Evolutionary conservation across 2,113 vertebrate genomes (phyloP).

Genomic region (Microtus richardsoni): DNA sequence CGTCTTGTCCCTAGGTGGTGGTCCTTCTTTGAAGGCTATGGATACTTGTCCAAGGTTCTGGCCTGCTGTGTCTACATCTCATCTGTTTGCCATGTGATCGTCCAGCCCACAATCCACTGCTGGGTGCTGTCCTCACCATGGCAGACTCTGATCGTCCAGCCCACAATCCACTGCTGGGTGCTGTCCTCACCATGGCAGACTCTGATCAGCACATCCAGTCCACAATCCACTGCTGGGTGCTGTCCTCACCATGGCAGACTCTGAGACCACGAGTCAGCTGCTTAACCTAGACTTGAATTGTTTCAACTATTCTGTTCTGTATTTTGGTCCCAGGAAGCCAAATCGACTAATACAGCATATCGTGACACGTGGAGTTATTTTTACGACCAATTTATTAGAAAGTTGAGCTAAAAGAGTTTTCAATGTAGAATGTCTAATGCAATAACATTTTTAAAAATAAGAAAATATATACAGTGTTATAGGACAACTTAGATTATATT

Average conservation of each 20-base stretch:
- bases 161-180: no score
- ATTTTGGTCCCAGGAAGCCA: not conserved
- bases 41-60: not conserved
- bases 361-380: not conserved
- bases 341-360: not conserved
- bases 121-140: no score
- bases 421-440: not conserved
- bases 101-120: not conserved
- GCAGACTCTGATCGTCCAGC: no score
- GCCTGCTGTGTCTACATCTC: not conserved
- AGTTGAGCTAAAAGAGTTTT: not conserved
- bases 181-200: no score
- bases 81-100: not conserved
- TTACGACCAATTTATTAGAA: conserved; percentile 1
- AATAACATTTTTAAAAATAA: not conserved
- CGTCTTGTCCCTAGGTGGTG: not conserved
- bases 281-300: not conserved
- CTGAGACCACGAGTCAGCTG: not conserved
- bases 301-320: not conserved
- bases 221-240: not conserved
- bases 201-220: not conserved
- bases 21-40: not conserved
- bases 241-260: not conserved
- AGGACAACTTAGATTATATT: not conserved
- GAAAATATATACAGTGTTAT: not conserved